These are phyloP conservation scores for Chromobotia macracanthus DNA, from an alignment of 2,797 vertebrate species.

Conservation along the genomic window DNA sequence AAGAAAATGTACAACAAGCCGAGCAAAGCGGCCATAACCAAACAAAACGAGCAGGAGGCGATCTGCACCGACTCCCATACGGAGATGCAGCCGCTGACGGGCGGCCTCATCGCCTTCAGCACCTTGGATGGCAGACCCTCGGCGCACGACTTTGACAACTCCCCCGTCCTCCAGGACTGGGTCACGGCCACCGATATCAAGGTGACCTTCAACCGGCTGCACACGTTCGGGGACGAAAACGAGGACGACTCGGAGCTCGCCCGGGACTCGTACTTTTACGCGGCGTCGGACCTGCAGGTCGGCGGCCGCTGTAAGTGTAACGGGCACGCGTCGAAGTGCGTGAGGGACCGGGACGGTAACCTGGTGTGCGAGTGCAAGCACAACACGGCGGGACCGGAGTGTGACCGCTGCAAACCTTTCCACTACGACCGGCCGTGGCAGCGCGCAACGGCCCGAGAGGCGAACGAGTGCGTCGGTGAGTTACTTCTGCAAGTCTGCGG, in stretches of 20 bases:
- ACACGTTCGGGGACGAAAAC: constrained; percentile 97
- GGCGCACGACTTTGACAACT: constrained; percentile 99
- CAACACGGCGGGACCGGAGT: constrained; percentile 95
- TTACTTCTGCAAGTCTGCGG: too few species aligned
- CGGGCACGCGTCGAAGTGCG: constrained; percentile 95
- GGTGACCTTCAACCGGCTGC: constrained; percentile 92
- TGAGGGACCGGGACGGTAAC: constrained; percentile 88
- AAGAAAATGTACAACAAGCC: constrained; percentile 95
- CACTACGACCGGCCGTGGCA: constrained; percentile 99
- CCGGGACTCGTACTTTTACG: constrained; percentile 95
- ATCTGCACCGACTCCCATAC: constrained; percentile 99
- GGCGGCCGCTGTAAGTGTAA: constrained; percentile 98
- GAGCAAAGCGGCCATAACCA: constrained; percentile 90
- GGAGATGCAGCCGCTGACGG: constrained; percentile 92
- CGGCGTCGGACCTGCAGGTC: constrained; percentile 97
- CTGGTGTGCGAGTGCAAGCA: constrained; percentile 96
- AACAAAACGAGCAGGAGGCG: constrained; percentile 98
- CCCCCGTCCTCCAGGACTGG: constrained; percentile 99
- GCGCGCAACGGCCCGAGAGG: constrained; percentile 93
- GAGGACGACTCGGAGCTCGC: constrained; percentile 97
- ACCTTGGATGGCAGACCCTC: constrained; percentile 96
- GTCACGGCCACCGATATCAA: constrained; percentile 98
- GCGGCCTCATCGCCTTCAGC: constrained; percentile 98
- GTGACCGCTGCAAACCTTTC: constrained; percentile 98
- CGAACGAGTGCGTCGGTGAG: constrained; percentile 99